Evolutionary conservation across 1,140 invertebrate species (phyloP).

Genomic region (Panonychus citri): DNA sequence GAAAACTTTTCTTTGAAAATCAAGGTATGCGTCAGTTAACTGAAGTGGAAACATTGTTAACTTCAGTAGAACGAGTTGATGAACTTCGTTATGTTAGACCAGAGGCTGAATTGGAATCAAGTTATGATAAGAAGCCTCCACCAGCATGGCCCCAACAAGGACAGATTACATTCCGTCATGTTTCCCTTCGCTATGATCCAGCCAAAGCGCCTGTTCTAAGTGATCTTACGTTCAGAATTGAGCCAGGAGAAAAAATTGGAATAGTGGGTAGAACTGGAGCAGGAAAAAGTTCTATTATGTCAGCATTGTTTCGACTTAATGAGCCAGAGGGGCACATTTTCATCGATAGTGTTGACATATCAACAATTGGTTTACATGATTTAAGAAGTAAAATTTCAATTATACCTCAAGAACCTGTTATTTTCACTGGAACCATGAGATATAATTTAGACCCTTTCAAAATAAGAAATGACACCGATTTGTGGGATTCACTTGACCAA

Average conservation of each 20-base stretch:
- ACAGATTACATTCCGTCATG: slow-evolving; percentile 40
- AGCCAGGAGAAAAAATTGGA: slow-evolving; percentile 20
- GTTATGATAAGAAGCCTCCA: slow-evolving; percentile 1
- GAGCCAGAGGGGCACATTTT: slow-evolving; percentile 18
- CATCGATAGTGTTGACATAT: slow-evolving; percentile 26
- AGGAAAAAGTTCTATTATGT: slow-evolving; percentile 22
- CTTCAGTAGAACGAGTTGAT: slow-evolving; percentile 43
- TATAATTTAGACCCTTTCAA: slow-evolving; percentile 71
- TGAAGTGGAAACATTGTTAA: slow-evolving; percentile 38
- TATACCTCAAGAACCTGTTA: slow-evolving; percentile 40
- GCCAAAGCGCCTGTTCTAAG: slow-evolving; percentile 32
- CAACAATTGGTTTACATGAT: slow-evolving; percentile 26
- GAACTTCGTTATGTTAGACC: slow-evolving; percentile 30
- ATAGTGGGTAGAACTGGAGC: slow-evolving; percentile 27
- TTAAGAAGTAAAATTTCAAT: slow-evolving; percentile 27
- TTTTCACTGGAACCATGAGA: slow-evolving; percentile 57
- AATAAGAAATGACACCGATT: slow-evolving; percentile 37
- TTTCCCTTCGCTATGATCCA: slow-evolving; percentile 36
- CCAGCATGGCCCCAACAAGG: slow-evolving; percentile 39
- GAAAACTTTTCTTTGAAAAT: no score
- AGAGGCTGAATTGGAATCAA: slow-evolving; percentile 8
- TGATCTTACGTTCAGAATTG: slow-evolving; percentile 32
- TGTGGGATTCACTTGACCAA: slow-evolving; percentile 50
- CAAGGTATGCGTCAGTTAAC: slow-evolving; percentile 44
- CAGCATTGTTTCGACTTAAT: slow-evolving; percentile 25